Evolutionary conservation across 1,140 invertebrate genomes (phyloP).

Genomic region (Micrasema longulum): DNA sequence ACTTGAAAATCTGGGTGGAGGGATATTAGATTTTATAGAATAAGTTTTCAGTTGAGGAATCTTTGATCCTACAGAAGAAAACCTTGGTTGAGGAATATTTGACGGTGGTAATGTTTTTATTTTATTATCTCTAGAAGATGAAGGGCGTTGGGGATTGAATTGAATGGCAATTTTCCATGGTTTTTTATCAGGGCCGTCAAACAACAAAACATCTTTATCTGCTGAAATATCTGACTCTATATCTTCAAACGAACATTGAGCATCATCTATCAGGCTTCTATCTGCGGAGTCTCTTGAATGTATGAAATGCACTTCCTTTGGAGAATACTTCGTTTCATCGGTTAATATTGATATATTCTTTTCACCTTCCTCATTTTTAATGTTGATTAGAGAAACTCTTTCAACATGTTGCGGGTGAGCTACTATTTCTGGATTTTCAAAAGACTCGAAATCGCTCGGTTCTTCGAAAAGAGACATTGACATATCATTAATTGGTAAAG

Average conservation of each 20-base stretch:
- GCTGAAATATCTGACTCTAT: background rate
- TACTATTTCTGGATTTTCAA: too few relatives aligned
- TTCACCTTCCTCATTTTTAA: background rate
- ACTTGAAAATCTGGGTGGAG: too few relatives aligned
- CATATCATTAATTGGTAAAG: background rate
- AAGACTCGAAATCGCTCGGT: background rate
- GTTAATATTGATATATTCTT: slow-evolving; percentile 13
- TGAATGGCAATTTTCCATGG: slow-evolving; percentile 26
- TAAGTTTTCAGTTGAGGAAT: too few relatives aligned
- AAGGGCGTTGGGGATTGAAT: slow-evolving; percentile 5
- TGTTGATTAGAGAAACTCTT: slow-evolving; percentile 15
- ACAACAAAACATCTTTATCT: background rate
- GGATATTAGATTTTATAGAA: too few relatives aligned
- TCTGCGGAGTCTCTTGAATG: slow-evolving; percentile 3
- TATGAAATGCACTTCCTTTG: background rate
- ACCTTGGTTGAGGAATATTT: too few relatives aligned
- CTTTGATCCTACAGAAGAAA: too few relatives aligned
- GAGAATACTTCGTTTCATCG: background rate
- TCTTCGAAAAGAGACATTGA: slow-evolving; percentile 4
- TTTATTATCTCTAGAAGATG: background rate
- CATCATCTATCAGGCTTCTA: slow-evolving; percentile 23
- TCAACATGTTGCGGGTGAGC: background rate
- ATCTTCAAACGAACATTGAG: slow-evolving; percentile 22
- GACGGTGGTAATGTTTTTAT: too few relatives aligned
- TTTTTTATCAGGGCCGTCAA: slow-evolving; percentile 21